Evolutionary conservation across 2,113 vertebrate species (phyloP).

Genomic region (Pachycephala philippinensis): DNA sequence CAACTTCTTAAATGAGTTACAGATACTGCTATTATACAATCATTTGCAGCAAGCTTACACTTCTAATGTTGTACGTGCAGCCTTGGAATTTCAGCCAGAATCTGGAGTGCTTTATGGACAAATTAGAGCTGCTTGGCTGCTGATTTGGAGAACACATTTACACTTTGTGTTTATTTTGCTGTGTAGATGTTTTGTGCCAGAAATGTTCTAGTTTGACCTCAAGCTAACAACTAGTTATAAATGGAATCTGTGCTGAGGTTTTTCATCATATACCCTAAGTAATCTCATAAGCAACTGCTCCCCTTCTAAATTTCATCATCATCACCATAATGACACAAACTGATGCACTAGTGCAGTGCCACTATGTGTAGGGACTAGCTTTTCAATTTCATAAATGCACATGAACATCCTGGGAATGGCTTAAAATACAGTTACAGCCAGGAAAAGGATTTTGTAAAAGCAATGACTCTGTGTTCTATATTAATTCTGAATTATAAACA

Average conservation of each 20-base stretch:
- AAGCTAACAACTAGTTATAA: background rate
- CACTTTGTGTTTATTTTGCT: background rate
- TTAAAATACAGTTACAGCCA: background rate
- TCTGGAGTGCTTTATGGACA: background rate
- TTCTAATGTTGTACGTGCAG: background rate
- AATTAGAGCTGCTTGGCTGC: background rate
- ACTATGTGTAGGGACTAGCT: background rate
- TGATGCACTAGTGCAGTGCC: background rate
- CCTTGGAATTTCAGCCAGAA: background rate
- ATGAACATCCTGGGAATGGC: background rate
- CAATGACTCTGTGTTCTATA: background rate
- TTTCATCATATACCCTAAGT: background rate
- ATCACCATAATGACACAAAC: background rate
- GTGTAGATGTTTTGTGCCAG: background rate
- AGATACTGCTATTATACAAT: background rate
- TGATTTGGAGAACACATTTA: background rate
- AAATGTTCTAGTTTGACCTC: background rate
- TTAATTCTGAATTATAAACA: constrained; percentile 37
- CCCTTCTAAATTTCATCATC: background rate
- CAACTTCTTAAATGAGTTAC: background rate
- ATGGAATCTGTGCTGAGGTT: background rate
- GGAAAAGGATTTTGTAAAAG: constrained; percentile 21
- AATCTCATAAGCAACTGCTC: background rate
- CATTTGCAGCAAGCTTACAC: background rate
- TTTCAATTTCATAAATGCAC: constrained; percentile 35